These are phyloP conservation scores for Liposcelis brunnea DNA, from an alignment of 2,888 invertebrate genomes.

Conservation along the genomic window DNA sequence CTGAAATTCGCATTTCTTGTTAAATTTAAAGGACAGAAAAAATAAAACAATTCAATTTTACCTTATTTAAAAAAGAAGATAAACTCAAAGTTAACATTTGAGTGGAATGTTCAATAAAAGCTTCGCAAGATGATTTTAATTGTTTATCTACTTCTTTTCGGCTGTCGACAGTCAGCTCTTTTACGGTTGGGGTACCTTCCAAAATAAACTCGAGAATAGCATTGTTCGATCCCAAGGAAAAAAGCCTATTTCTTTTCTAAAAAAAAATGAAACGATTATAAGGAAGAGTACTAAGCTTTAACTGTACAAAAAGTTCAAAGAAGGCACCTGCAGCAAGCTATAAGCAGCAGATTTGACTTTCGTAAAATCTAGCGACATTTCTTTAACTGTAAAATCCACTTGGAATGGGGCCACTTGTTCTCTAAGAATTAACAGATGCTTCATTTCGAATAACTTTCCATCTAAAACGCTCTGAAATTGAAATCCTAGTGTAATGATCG, in stretches of 20 bases:
- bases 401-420: constrained; percentile 98
- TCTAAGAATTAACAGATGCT: constrained; percentile 86
- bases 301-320: no score
- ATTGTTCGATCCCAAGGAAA: constrained; percentile 75
- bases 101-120: constrained; percentile 66
- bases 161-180: constrained; percentile 82
- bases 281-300: no score
- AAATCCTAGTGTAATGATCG: constrained; percentile 10
- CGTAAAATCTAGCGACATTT: constrained; percentile 85
- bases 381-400: constrained; percentile 82
- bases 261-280: constrained; percentile 15
- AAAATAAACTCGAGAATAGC: constrained; percentile 79
- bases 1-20: no score
- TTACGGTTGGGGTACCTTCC: constrained; percentile 87
- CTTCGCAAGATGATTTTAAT: constrained; percentile 75
- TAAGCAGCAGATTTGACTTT: constrained; percentile 77
- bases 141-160: constrained; percentile 91
- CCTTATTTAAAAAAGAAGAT: constrained; percentile 54
- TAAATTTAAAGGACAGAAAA: no score
- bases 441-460: constrained; percentile 91
- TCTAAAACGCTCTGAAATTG: constrained; percentile 54
- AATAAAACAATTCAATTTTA: constrained; percentile 25
- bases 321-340: constrained; percentile 42
- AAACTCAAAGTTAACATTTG: constrained; percentile 58
- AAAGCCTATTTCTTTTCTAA: constrained; percentile 63